Base-by-base conservation (phyloP, 2,113 vertebrate species). In the Hassar affinis region DNA sequence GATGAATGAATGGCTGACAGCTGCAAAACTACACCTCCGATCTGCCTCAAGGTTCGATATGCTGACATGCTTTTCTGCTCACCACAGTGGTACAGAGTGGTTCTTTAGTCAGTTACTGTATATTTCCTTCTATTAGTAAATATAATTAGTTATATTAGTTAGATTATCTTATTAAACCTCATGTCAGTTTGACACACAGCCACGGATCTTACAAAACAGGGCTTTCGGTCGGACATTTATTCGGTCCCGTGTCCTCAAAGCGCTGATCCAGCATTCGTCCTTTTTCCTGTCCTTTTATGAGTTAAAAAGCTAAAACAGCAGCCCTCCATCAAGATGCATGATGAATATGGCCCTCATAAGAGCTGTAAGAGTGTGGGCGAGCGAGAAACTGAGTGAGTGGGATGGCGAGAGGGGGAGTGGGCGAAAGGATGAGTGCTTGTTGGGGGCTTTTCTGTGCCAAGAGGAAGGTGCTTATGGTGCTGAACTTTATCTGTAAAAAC, bases 401-500 rank as follows among this genome's bases (percentile, higher is more conserved):
- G 82, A 47, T 61, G 59, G 27, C 7, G 82, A 71, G 64, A 52
- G 62, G 57, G 62, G 6, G 76, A 72, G 59, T 45, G 82, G 69
- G 76, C 69, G 83, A 71, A 79, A 72, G 45, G 54, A 45, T 61
- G 76, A 79, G 76, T 51, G 64, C 52, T 72, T 51, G 64, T 57
- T 33, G 83, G 83, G 59, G 78, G 83, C 77, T 79, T 79, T 84
- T 59, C 83, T 79, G 64, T 61, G 54, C 64, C n/a, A 42, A 79
- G 83, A 84, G 74, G 61, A 78, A 83, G 82, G 74, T 78, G 82
- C 82, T 83, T 78, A 42, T 83, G 82, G 75, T 59, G 76, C 75
- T 79, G 76, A 87, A 83, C 80, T 82, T 87, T 72, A 74, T 79
- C 66, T 64, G 72, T 15, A 82, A 85, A n/a, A 52, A 52, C 83